A percentile compares a stretch with the other conserved stretches of the same genome.
Evolutionary conservation across 2,888 invertebrate species (phyloP).

Genomic region (Julus scanicus): DNA sequence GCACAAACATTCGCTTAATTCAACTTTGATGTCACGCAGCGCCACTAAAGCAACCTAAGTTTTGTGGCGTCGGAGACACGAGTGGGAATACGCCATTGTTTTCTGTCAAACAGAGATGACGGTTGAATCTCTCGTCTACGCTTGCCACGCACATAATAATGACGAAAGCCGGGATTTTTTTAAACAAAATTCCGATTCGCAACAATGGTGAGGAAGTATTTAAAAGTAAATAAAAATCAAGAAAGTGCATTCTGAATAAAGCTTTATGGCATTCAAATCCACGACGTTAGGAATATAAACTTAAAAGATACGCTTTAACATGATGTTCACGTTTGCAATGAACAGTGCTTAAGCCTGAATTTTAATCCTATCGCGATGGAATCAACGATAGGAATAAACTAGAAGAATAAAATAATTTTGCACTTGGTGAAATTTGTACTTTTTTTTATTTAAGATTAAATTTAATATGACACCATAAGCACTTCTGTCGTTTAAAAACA

Average conservation of each 20-base stretch:
- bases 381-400: no score
- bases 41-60: background rate
- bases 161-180: background rate
- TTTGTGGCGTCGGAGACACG: background rate
- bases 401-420: no score
- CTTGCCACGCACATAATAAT: background rate
- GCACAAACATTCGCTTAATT: background rate
- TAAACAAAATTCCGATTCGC: background rate
- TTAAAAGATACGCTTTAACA: no score
- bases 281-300: no score
- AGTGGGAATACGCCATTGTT: background rate
- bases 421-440: no score
- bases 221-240: background rate
- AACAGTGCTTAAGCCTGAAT: no score
- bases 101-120: background rate
- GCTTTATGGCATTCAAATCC: no score
- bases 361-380: no score
- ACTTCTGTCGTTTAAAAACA: no score
- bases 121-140: background rate
- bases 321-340: no score
- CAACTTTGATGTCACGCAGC: background rate
- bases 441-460: no score
- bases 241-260: background rate
- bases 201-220: background rate
- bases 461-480: no score